Base-by-base conservation (phyloP, 2,888 invertebrate genomes). In the Apodemia duryi region DNA sequence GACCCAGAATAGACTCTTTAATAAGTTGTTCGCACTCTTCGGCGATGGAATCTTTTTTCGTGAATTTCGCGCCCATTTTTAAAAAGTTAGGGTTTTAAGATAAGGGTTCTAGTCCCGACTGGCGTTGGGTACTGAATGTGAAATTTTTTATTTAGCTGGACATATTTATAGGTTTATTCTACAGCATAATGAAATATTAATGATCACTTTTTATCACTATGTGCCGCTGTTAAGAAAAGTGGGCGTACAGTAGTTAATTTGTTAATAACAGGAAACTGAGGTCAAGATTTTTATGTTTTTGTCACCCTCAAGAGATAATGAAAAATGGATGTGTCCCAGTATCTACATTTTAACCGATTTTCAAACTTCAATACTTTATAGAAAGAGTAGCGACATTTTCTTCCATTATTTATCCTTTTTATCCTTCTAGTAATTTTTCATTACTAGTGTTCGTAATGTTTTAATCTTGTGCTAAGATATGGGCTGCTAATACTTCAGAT, bases 111-210 rank as follows among this genome's bases (percentile, higher is more conserved):
- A 57, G 28, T 57, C 57, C 57, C 29, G 32, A 57, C 29, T 54
- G 54, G 10, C 13, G 54, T 54, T 54, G n/a, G 54, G 54, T 28
- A 54, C 54, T 54, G 28, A 54, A 54, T 54, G 54, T 5, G 28
- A 54, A 9, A 10, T 46, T 46, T 43, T 46, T 46, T 46, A 5
- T 46, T 46, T 46, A 46, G 0, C 46, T 4, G 46, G 6, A 46
- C 2, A 6, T 46, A 46, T 46, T 46, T 46, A 46, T 46, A 46
- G 46, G 46, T 46, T 46, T 46, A 46, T 43, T 43, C 43, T 43
- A 43, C 10, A 10, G 43, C 43, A 10, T 43, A 43, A 43, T 43
- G 43, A 43, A 7, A 43, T 43, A 43, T 43, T 43, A 43, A 43
- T 43, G 43, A 21, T 21, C 21, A 21, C 21, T 21, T 21, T 21